Evolutionary conservation across 1,140 invertebrate species (phyloP), one percentile per base, ranked within the genome.

Genomic region (Saxidomus purpurata): DNA sequence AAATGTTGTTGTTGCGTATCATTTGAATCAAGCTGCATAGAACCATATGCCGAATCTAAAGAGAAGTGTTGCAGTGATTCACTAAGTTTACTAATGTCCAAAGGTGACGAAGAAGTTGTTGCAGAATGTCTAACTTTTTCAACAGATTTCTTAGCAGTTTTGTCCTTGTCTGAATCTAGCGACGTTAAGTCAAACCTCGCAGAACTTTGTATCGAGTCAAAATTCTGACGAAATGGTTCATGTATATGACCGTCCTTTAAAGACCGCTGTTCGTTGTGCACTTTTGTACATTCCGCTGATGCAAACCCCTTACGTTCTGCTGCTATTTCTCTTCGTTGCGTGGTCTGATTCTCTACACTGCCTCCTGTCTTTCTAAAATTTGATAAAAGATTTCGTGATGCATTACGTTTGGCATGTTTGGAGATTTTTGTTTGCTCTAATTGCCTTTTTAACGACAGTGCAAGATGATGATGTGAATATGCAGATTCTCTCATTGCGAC

Each of bases 381-480:
- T 47, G 25, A 17, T 8, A 31, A 19, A 17, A 52, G 77, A 47
- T 52, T 55, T 52, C 22, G 22, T 11, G 1, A 59, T 13, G 22
- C 43, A 8, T 55, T 34, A 0, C 1, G 28, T 80, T 22, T 59
- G 28, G 31, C 38, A n/a, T 13, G 28, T 55, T 52, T 4, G 19
- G 6, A 15, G 49, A 25, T 43, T 55, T 6, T 19, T 11, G 55
- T 49, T 19, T 11, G 55, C n/a, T 77, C 76, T 22, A 79, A 1
- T 47, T 79, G 47, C 11, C 47, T 13, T 22, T 79, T 79, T 34
- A 79, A 55, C 1, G 49, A 22, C 22, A 79, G 8, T n/a, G 76
- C 76, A 6, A 79, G 47, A 79, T 79, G 76, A 28, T 79, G 76
- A 55, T 79, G 76, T 17, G 31, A 13, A 22, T 34, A 52, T 8